A percentile compares a stretch with the other conserved stretches of the same genome.
These are phyloP conservation scores for Coecobrya sp. DNA, from an alignment of 2,888 invertebrate species.

Conservation along the genomic window DNA sequence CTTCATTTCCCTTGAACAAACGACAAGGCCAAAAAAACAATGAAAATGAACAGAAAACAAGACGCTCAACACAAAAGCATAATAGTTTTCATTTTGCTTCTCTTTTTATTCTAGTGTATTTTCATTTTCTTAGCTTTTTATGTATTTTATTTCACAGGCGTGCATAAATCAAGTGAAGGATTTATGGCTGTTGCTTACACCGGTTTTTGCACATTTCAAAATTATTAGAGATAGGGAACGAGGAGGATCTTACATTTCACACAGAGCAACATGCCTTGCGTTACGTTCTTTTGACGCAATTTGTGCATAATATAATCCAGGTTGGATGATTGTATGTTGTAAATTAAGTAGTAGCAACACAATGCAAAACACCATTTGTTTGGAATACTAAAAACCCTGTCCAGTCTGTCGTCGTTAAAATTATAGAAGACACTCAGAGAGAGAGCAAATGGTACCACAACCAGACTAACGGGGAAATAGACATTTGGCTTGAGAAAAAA, in stretches of 20 bases:
- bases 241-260: constrained; percentile 59
- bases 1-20: neutral
- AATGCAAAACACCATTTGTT: neutral
- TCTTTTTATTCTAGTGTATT: constrained; percentile 7
- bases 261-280: constrained; percentile 11
- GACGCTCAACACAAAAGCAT: neutral
- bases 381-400: constrained; percentile 18
- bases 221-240: constrained; percentile 61
- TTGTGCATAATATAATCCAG: constrained; percentile 38
- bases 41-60: neutral
- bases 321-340: neutral
- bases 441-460: neutral
- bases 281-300: constrained; percentile 51
- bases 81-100: neutral
- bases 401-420: constrained; percentile 17
- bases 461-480: neutral
- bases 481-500: neutral
- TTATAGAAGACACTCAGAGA: neutral
- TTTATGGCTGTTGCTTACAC: constrained; percentile 78
- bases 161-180: constrained; percentile 81
- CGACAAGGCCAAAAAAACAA: neutral
- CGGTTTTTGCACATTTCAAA: constrained; percentile 81
- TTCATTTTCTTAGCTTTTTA: neutral
- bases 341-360: neutral
- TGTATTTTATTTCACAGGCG: constrained; percentile 51